Conservation (phyloP, 2,888 invertebrate genomes). For the Spialia ferax region DNA sequence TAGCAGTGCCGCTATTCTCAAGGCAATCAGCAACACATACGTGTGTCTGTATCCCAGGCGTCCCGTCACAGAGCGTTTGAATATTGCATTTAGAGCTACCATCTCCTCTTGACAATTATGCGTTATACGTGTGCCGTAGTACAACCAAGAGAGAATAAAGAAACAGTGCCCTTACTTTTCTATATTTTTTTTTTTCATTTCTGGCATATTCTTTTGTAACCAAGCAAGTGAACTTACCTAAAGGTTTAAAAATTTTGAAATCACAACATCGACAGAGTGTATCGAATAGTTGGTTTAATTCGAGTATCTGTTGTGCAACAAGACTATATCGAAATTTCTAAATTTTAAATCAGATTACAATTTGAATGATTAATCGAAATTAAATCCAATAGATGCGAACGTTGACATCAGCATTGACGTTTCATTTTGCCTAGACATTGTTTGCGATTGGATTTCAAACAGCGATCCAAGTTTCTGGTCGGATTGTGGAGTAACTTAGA, state of each 20-base stretch:
- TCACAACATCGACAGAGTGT: too few species aligned
- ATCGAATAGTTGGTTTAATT: too few species aligned
- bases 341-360: background rate
- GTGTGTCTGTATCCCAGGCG: conserved; percentile 69
- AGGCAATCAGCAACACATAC: conserved; percentile 47
- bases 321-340: too few species aligned
- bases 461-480: conserved; percentile 77
- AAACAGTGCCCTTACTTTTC: background rate
- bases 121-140: background rate
- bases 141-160: background rate
- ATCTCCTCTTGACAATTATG: conserved; percentile 40
- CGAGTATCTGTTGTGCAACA: too few species aligned
- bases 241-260: too few species aligned
- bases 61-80: conserved; percentile 71
- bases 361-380: background rate
- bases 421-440: conserved; percentile 67
- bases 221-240: too few species aligned
- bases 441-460: conserved; percentile 71
- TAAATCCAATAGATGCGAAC: background rate
- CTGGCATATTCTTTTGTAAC: background rate
- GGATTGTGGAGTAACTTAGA: conserved; percentile 78
- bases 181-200: background rate
- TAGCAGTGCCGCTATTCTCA: conserved; percentile 20
- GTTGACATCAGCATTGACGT: conserved; percentile 62
- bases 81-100: conserved; percentile 77